phyloP scores from a whole-genome alignment of 2,113 vertebrate species.

The Noturus placidus region DNA sequence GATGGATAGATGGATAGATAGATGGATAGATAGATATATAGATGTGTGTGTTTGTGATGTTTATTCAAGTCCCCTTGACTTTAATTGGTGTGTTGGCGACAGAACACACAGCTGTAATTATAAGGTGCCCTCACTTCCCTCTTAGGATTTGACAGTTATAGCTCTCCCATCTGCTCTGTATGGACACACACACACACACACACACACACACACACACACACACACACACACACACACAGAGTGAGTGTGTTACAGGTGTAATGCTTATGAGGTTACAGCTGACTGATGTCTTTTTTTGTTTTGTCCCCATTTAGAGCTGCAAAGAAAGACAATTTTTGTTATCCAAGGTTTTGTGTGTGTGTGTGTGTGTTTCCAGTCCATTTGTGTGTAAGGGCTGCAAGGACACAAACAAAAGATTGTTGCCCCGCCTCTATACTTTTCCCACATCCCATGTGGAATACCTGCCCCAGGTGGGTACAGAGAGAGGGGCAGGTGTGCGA shows the following conservation, averaged over 20 bases:
- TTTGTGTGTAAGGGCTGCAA: slow-evolving; percentile 30
- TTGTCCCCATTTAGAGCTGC: slow-evolving; percentile 27
- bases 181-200: slow-evolving; percentile 39
- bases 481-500: slow-evolving; percentile 38
- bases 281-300: slow-evolving; percentile 39
- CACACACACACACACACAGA: slow-evolving; percentile 46
- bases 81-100: slow-evolving; percentile 51
- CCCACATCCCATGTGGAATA: slow-evolving; percentile 12
- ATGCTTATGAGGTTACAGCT: slow-evolving; percentile 38
- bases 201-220: slow-evolving; percentile 45
- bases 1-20: no score
- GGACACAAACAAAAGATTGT: slow-evolving; percentile 18
- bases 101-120: slow-evolving; percentile 54
- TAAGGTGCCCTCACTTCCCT: slow-evolving; percentile 53
- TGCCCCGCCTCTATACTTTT: background rate
- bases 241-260: slow-evolving; percentile 44
- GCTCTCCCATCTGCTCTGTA: slow-evolving; percentile 54
- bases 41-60: slow-evolving; percentile 13
- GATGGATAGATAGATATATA: no score
- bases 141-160: slow-evolving; percentile 57
- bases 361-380: background rate
- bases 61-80: slow-evolving; percentile 26
- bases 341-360: slow-evolving; percentile 9
- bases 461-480: slow-evolving; percentile 18
- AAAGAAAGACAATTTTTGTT: slow-evolving; percentile 21